Conservation (phyloP, 2,888 invertebrate genomes). For the Syrista parreyssii region DNA sequence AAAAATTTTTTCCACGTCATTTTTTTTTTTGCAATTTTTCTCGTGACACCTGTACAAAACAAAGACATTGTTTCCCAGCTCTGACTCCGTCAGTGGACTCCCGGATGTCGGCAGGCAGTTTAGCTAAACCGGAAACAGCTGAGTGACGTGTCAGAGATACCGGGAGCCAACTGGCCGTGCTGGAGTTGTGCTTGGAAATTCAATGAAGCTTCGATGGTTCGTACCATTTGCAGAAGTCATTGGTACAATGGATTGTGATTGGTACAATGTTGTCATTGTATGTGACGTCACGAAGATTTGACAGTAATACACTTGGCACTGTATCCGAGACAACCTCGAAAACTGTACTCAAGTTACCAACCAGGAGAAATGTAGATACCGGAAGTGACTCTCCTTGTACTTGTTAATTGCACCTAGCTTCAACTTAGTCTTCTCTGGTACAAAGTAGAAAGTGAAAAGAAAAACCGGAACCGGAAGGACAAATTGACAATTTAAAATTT, state of each 20-base stretch:
- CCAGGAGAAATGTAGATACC: neutral
- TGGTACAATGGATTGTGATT: neutral
- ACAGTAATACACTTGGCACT: neutral
- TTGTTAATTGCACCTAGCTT: neutral
- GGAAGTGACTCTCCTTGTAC: neutral
- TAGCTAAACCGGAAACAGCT: slow-evolving; percentile 38
- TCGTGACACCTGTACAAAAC: neutral
- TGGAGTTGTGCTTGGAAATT: slow-evolving; percentile 48
- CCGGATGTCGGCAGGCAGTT: neutral
- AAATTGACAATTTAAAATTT: neutral
- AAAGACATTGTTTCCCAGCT: neutral
- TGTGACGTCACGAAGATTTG: neutral
- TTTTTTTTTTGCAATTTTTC: neutral
- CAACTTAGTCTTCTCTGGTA: neutral
- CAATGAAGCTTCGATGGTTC: slow-evolving; percentile 36
- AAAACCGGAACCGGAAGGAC: neutral
- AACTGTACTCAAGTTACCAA: neutral
- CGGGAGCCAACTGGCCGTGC: slow-evolving; percentile 39
- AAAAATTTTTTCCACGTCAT: neutral
- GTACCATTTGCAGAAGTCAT: neutral
- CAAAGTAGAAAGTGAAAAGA: neutral
- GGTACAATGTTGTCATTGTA: neutral
- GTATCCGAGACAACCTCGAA: neutral
- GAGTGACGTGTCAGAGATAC: slow-evolving; percentile 47
- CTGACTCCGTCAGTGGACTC: neutral